phyloP scores from a whole-genome alignment of 2,888 invertebrate species.

The Nemotelus pantherinus region DNA sequence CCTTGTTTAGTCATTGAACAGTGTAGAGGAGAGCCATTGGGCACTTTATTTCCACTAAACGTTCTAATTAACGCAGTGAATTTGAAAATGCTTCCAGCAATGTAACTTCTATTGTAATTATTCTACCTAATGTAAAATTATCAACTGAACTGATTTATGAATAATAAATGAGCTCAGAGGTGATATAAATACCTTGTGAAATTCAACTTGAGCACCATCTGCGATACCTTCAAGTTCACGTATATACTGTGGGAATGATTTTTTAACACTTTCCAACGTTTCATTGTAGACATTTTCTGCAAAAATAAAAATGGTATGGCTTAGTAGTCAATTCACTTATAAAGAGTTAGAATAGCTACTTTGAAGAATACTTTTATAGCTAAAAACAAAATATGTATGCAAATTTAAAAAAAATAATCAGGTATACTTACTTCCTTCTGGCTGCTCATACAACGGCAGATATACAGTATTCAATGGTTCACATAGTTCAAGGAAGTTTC shows the following conservation, averaged over 20 bases:
- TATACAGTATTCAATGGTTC: constrained; percentile 74
- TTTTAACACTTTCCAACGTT: constrained; percentile 74
- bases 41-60: too few relatives aligned
- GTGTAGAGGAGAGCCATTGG: too few relatives aligned
- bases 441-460: constrained; percentile 77
- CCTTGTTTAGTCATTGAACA: too few relatives aligned
- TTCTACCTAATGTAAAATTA: too few relatives aligned
- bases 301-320: background rate
- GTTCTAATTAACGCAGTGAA: too few relatives aligned
- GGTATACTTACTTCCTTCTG: constrained; percentile 69
- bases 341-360: constrained; percentile 27
- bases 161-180: too few relatives aligned
- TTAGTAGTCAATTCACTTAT: background rate
- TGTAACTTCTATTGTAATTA: too few relatives aligned
- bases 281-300: constrained; percentile 74
- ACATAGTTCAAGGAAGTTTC: constrained; percentile 71
- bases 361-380: constrained; percentile 1
- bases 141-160: too few relatives aligned
- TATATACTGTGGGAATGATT: constrained; percentile 82
- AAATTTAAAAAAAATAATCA: background rate
- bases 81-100: too few relatives aligned
- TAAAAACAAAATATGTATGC: background rate
- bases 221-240: constrained; percentile 86
- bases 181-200: constrained; percentile 73
- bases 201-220: constrained; percentile 84